These are phyloP conservation scores for Trichosurus vulpecula DNA, from an alignment of 2,797 vertebrate species.

Conservation along the genomic window DNA sequence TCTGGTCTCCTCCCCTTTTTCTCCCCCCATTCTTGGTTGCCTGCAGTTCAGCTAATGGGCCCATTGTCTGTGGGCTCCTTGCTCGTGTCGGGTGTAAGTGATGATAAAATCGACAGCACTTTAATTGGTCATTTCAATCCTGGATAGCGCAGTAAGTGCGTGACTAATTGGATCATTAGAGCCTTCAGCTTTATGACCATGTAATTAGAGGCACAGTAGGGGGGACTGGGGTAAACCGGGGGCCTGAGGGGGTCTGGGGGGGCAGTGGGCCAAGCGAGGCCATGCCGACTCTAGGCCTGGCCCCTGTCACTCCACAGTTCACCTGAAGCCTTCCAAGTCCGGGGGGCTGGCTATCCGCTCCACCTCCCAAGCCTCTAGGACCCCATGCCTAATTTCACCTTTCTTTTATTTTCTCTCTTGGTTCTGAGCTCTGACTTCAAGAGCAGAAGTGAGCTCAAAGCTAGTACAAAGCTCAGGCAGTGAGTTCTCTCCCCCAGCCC, in stretches of 20 bases:
- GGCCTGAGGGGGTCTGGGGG: not conserved
- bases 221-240: conserved; percentile 55
- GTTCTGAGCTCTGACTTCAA: not conserved
- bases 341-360: not conserved
- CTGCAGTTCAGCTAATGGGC: not conserved
- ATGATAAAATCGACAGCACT: conserved; percentile 78
- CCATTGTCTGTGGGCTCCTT: conserved; percentile 12
- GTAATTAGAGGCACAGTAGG: conserved; percentile 69
- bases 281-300: not conserved
- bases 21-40: not conserved
- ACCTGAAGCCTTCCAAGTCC: not conserved
- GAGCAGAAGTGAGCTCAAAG: not conserved
- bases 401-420: not conserved
- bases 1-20: not conserved
- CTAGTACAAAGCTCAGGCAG: not conserved
- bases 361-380: not conserved
- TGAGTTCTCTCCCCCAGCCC: not conserved
- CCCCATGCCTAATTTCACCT: not conserved
- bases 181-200: conserved; percentile 72
- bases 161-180: conserved; percentile 78
- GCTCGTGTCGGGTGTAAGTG: conserved; percentile 61
- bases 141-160: conserved; percentile 73
- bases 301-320: not conserved
- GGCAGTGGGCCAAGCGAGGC: not conserved
- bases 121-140: conserved; percentile 80